These are phyloP conservation scores for Erpetoichthys calabaricus DNA, from an alignment of 2,797 vertebrate genomes.

Conservation along the genomic window DNA sequence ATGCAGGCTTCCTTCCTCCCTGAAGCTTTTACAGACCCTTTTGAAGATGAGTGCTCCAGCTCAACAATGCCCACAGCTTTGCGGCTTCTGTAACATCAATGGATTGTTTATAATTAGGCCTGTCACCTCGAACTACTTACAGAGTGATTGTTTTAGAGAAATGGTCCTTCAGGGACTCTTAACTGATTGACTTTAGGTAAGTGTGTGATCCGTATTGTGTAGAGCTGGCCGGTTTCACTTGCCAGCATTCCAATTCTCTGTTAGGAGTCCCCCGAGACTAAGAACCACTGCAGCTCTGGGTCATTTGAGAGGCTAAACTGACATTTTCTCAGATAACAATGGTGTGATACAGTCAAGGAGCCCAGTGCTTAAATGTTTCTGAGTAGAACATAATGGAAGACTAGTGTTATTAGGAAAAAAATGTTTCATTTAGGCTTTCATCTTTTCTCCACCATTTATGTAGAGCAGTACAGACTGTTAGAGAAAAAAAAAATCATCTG, in stretches of 20 bases:
- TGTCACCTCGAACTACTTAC: constrained; percentile 60
- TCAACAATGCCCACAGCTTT: constrained; percentile 26
- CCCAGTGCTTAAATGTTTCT: constrained; percentile 31
- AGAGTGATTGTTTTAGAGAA: constrained; percentile 57
- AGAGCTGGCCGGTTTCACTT: constrained; percentile 5
- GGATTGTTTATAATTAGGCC: constrained; percentile 68
- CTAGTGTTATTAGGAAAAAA: too few species aligned
- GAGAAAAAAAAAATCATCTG: too few species aligned
- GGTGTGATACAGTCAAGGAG: constrained; percentile 35
- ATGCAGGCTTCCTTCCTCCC: constrained; percentile 42
- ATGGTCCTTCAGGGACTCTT: constrained; percentile 48
- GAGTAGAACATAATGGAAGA: too few species aligned
- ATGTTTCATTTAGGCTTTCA: too few species aligned
- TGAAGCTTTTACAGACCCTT: constrained; percentile 27
- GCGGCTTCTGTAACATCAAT: constrained; percentile 42
- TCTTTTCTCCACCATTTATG: too few species aligned
- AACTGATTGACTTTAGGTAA: constrained; percentile 46
- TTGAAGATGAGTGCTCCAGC: constrained; percentile 46
- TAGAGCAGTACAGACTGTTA: too few species aligned
- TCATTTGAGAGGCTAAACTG: constrained; percentile 45
- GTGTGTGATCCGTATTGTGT: constrained; percentile 23
- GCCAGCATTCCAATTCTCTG: constrained; percentile 1
- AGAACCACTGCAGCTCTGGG: constrained; percentile 35
- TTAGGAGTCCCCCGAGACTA: constrained; percentile 27
- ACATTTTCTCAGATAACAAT: constrained; percentile 53